Evolutionary conservation across 2,797 vertebrate species (phyloP), one percentile per base, ranked within the genome.

Genomic region (Luscinia megarhynchos): DNA sequence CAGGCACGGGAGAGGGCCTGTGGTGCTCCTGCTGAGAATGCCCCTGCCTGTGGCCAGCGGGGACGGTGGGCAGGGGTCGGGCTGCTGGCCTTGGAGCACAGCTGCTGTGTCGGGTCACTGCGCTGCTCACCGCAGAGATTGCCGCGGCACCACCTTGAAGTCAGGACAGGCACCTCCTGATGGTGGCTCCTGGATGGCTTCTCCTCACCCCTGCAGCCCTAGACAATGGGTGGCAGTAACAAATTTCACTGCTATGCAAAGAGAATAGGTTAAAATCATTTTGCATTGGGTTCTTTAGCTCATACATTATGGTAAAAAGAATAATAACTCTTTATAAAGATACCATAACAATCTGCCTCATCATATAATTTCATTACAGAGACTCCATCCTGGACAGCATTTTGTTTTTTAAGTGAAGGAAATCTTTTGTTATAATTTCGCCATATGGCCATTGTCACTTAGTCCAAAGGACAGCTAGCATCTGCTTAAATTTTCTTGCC

Each of bases 91-190:
- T 53, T 30, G 15, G 7, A 41, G 12, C 1, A 13, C 7, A 15
- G 19, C 21, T 30, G 7, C n/a, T 48, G 15, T 40, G 12, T 15
- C 20, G n/a, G 29, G 12, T 68, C 57, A n/a, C 55, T 50, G 4
- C 0, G 14, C 21, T 63, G 19, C 7, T 58, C 15, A 29, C 6
- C 3, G 1, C 8, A 4, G 7, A 27, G 10, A 48, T 8, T 68
- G 41, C 20, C 0, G 0, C 1, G 7, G 13, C 21, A 54, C 8
- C 21, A 29, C 19, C 23, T 16, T 36, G 16, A 53, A 29, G 20
- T 29, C 4, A 63, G 11, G 18, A 29, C 3, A 21, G 8, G 2
- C 12, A 41, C 5, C 3, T 74, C 63, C 18, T 55, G 11, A 17
- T 5, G 1, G 17, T 46, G 7, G 4, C 9, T 58, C 8, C 23